phyloP scores from a whole-genome alignment of 53 echinoderm and acorn worm genomes.

The Arbacia lixula region DNA sequence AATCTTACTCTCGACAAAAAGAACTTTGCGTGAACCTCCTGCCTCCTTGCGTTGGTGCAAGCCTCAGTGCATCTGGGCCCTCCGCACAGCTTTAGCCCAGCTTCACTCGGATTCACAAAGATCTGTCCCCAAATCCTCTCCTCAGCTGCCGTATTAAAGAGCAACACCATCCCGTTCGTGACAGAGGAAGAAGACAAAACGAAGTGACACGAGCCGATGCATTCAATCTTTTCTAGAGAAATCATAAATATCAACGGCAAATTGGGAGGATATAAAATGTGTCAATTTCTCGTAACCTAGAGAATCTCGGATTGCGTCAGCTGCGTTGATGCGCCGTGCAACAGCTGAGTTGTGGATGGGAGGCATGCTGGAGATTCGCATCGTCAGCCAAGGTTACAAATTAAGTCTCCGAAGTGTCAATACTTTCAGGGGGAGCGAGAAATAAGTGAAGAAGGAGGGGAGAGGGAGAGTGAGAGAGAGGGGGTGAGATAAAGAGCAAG shows the following conservation, averaged over 20 bases:
- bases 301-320: slow-evolving; percentile 54
- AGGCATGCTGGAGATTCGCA: slow-evolving; percentile 52
- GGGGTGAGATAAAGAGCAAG: background rate
- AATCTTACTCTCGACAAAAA: slow-evolving; percentile 42
- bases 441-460: background rate
- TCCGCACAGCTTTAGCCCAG: slow-evolving; percentile 38
- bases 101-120: background rate
- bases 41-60: slow-evolving; percentile 30
- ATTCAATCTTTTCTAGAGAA: slow-evolving; percentile 34
- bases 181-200: slow-evolving; percentile 53
- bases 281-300: slow-evolving; percentile 58
- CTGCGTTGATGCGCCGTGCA: slow-evolving; percentile 38
- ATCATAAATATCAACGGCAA: slow-evolving; percentile 45
- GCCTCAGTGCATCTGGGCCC: slow-evolving; percentile 36
- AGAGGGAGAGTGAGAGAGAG: slow-evolving; percentile 11
- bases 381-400: slow-evolving; percentile 59
- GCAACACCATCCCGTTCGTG: slow-evolving; percentile 25
- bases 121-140: background rate
- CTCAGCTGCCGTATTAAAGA: slow-evolving; percentile 48
- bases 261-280: slow-evolving; percentile 63
- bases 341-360: slow-evolving; percentile 47
- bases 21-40: slow-evolving; percentile 37
- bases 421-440: slow-evolving; percentile 29
- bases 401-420: slow-evolving; percentile 54
- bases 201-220: slow-evolving; percentile 37